A percentile compares a stretch with the other conserved stretches of the same genome.
Evolutionary conservation across 2,888 invertebrate genomes (phyloP).

Genomic region (Lasioglossum villosulum): DNA sequence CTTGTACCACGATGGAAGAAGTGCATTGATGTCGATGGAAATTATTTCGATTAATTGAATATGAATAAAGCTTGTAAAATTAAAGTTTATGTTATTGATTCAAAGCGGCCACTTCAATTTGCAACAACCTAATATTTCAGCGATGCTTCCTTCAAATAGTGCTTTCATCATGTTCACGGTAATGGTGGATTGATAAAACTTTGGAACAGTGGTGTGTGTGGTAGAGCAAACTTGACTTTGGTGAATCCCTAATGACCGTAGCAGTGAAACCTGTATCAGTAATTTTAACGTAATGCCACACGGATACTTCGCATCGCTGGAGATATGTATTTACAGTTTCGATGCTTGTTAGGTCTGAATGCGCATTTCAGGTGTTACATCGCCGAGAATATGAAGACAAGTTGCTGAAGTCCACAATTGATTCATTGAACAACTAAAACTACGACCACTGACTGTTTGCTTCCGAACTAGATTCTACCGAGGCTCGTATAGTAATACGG

Average conservation of each 20-base stretch:
- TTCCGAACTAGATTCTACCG: neutral
- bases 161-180: too few species aligned
- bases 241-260: neutral
- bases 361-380: neutral
- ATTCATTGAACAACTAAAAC: conserved; percentile 19
- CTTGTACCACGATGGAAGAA: too few species aligned
- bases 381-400: neutral
- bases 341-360: neutral
- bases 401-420: neutral
- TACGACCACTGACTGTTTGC: neutral
- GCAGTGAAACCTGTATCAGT: neutral
- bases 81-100: too few species aligned
- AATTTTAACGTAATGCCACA: neutral
- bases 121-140: too few species aligned
- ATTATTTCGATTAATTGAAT: too few species aligned
- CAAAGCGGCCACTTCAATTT: too few species aligned
- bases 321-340: neutral
- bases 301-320: neutral
- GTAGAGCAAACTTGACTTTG: too few species aligned
- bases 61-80: too few species aligned
- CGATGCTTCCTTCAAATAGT: too few species aligned
- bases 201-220: too few species aligned
- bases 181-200: too few species aligned
- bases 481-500: neutral
- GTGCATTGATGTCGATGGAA: too few species aligned